Percentiles rank a stretch among this genome's conserved stretches.
phyloP scores from a whole-genome alignment of 2,113 vertebrate genomes.

The Chaenogobius annularis region DNA sequence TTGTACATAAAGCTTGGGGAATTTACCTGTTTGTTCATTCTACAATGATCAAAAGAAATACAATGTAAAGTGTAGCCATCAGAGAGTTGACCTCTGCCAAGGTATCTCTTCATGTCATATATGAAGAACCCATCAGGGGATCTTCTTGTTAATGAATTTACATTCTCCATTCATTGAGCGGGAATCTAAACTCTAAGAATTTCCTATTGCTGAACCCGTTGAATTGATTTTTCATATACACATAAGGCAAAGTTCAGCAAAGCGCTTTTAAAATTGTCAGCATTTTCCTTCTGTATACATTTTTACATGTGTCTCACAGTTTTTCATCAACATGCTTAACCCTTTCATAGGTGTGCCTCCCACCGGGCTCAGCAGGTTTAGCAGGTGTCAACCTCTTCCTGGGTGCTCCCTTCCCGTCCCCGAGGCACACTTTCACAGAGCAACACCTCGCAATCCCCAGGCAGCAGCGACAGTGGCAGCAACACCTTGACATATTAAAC shows the following conservation, averaged over 20 bases:
- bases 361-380: constrained; percentile 54
- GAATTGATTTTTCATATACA: no score
- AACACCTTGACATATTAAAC: no score
- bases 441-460: constrained; percentile 53
- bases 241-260: no score
- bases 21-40: neutral
- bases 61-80: no score
- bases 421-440: constrained; percentile 41
- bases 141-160: neutral
- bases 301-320: constrained; percentile 1
- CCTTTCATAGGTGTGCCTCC: constrained; percentile 47
- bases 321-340: constrained; percentile 23
- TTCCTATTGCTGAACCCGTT: no score
- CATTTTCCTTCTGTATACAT: neutral
- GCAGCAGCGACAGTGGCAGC: neutral
- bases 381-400: constrained; percentile 62
- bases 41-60: neutral
- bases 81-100: neutral
- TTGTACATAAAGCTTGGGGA: neutral
- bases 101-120: neutral
- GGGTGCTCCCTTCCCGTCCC: constrained; percentile 29
- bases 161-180: no score
- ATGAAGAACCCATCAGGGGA: neutral
- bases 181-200: no score
- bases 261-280: neutral